These are phyloP conservation scores for Chymomyza fuscimana DNA, from an alignment of 2,888 invertebrate species.

Conservation along the genomic window DNA sequence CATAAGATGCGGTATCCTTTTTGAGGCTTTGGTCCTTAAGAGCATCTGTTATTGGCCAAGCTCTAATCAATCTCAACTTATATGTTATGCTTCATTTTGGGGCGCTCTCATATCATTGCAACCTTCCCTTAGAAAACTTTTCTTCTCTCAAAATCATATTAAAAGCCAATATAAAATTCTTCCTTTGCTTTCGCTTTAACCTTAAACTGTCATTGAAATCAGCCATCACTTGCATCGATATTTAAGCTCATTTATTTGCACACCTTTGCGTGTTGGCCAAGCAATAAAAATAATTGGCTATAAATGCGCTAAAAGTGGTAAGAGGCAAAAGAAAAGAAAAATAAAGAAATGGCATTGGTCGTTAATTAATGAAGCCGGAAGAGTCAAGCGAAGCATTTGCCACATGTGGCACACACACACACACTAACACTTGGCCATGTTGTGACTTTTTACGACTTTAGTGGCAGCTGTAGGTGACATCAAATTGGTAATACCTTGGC, in stretches of 20 bases:
- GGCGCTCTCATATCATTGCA: too few species aligned
- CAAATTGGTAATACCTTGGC: constrained; percentile 33
- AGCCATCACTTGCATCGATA: constrained; percentile 49
- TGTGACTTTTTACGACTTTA: constrained; percentile 52
- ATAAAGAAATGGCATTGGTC: constrained; percentile 35
- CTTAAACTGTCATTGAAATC: constrained; percentile 24
- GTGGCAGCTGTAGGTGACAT: constrained; percentile 53
- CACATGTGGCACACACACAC: constrained; percentile 12
- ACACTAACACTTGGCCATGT: constrained; percentile 20
- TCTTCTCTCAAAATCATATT: too few species aligned
- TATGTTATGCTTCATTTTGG: too few species aligned
- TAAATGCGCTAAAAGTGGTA: constrained; percentile 71
- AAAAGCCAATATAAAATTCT: not conserved
- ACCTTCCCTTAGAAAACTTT: too few species aligned
- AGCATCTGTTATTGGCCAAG: too few species aligned
- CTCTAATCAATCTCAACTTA: too few species aligned
- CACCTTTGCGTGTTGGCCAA: constrained; percentile 48
- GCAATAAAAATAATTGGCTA: constrained; percentile 70
- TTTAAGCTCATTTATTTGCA: constrained; percentile 62
- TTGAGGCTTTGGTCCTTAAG: too few species aligned
- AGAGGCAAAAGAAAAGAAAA: constrained; percentile 16
- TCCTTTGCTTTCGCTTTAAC: not conserved
- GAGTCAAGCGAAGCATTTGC: constrained; percentile 32
- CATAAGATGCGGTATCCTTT: too few species aligned
- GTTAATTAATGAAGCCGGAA: constrained; percentile 62